Conservation (phyloP, 2,797 vertebrate species). For the Protosalanx chinensis region DNA sequence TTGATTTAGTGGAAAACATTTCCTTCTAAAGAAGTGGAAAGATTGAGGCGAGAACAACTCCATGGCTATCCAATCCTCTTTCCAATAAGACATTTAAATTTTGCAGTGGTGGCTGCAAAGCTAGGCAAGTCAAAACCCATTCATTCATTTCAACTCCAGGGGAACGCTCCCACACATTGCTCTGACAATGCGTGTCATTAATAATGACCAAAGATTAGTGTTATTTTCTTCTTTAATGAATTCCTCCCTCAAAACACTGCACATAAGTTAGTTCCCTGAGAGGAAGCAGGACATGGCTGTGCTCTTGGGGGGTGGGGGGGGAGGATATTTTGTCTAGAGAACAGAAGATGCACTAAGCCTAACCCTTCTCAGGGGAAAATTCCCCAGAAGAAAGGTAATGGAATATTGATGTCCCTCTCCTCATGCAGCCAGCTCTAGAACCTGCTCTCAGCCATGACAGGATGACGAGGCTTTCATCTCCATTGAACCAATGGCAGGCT, state of each 20-base stretch:
- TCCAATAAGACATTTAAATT: background rate
- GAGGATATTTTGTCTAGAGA: slow-evolving; percentile 4
- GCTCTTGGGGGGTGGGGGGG: background rate
- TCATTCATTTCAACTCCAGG: background rate
- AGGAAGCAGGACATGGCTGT: background rate
- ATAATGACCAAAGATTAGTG: slow-evolving; percentile 7
- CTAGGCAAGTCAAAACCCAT: background rate
- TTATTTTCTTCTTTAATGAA: background rate
- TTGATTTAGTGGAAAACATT: too few species aligned
- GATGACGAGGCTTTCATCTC: too few species aligned
- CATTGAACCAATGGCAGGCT: too few species aligned
- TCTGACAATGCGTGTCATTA: slow-evolving; percentile 3
- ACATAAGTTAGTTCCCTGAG: background rate
- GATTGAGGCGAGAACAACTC: too few species aligned
- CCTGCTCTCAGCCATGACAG: background rate
- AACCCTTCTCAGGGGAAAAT: slow-evolving; percentile 2
- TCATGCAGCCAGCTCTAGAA: background rate
- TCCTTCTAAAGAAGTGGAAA: too few species aligned
- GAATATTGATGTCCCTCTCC: slow-evolving; percentile 14
- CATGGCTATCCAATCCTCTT: too few species aligned
- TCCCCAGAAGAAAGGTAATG: slow-evolving; percentile 10
- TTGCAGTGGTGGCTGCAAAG: background rate
- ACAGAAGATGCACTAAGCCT: slow-evolving; percentile 1
- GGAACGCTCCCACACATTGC: background rate
- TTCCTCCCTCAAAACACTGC: slow-evolving; percentile 5